Evolutionary conservation across 2,113 vertebrate species (phyloP).

Genomic region (Pomatorhinus ruficollis): DNA sequence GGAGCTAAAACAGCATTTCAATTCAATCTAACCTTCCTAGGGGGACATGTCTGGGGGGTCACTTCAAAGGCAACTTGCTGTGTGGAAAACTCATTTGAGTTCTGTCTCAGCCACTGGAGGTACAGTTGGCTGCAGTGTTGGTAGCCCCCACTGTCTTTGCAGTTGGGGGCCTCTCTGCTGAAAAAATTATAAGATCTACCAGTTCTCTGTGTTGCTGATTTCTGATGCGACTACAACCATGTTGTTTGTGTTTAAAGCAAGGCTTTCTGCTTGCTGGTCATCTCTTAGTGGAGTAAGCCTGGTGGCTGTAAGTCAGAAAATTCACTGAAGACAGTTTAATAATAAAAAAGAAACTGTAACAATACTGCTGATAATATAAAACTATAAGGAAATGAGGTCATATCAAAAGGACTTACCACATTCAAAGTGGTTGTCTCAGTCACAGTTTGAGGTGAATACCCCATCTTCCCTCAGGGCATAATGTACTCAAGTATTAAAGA

Average conservation of each 20-base stretch:
- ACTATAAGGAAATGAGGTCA: not conserved
- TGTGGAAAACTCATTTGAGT: not conserved
- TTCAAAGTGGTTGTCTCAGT: not conserved
- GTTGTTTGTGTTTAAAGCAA: not conserved
- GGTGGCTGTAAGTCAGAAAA: not conserved
- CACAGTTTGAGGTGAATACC: not conserved
- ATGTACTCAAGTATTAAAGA: not conserved
- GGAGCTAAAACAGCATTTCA: not conserved
- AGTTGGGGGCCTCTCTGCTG: not conserved
- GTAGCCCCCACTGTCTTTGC: not conserved
- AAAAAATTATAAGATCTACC: not conserved
- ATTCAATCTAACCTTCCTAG: not conserved
- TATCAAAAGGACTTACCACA: not conserved
- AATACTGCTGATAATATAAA: not conserved
- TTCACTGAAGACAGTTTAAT: not conserved
- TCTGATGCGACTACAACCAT: not conserved
- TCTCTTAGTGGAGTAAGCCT: not conserved
- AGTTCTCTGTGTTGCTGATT: not conserved
- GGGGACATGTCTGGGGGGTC: not conserved
- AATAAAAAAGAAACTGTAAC: not conserved
- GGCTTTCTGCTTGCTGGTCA: not conserved
- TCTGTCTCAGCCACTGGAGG: not conserved
- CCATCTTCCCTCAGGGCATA: not conserved
- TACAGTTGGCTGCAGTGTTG: not conserved
- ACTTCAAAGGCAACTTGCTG: not conserved